A percentile compares a stretch with the other conserved stretches of the same genome.
phyloP scores from a whole-genome alignment of 2,797 vertebrate genomes.

The Argentina silus region DNA sequence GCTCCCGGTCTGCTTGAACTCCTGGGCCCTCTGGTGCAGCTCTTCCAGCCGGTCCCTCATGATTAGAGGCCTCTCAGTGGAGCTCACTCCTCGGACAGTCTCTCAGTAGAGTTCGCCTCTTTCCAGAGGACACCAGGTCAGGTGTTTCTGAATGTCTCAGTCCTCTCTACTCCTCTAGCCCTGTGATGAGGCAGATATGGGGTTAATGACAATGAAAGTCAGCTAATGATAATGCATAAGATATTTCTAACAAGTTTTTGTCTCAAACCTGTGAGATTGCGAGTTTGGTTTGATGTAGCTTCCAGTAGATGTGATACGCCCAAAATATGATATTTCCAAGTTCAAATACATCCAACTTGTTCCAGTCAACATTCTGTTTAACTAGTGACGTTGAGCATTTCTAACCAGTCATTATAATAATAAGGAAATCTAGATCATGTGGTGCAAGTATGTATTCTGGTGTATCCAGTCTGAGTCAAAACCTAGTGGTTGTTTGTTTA shows the following conservation, averaged over 20 bases:
- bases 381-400: neutral
- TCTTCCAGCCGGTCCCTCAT: slow-evolving; percentile 93
- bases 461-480: slow-evolving; percentile 27
- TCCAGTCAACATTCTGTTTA: neutral
- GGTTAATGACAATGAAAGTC: neutral
- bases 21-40: slow-evolving; percentile 80
- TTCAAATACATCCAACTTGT: neutral
- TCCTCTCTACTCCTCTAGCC: neutral
- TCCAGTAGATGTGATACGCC: too few species aligned
- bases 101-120: slow-evolving; percentile 6
- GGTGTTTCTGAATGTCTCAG: neutral
- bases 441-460: slow-evolving; percentile 27
- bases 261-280: too few species aligned
- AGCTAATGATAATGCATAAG: neutral
- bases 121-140: neutral
- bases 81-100: neutral
- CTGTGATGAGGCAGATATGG: slow-evolving; percentile 17
- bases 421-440: neutral
- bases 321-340: too few species aligned
- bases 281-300: too few species aligned
- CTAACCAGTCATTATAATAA: neutral
- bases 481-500: slow-evolving; percentile 32
- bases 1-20: slow-evolving; percentile 55
- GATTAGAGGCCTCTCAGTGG: slow-evolving; percentile 8
- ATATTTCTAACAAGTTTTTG: too few species aligned